A percentile compares a stretch with the other conserved stretches of the same genome.
phyloP scores from a whole-genome alignment of 2,797 vertebrate species.

The Cheirogaleus major region DNA sequence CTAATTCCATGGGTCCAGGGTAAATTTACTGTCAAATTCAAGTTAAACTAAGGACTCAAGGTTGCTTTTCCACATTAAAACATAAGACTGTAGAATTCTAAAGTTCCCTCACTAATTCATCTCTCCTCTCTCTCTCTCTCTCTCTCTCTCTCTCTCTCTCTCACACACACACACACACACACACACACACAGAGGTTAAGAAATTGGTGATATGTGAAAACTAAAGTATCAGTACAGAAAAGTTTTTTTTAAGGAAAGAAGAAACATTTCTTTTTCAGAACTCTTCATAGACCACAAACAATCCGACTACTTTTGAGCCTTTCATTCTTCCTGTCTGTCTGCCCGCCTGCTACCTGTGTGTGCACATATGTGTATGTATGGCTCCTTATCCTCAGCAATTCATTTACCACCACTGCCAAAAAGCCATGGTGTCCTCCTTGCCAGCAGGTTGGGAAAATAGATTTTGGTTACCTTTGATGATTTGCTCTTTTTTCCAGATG shows the following conservation, averaged over 20 bases:
- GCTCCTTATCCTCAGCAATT: background rate
- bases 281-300: background rate
- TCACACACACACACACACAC: background rate
- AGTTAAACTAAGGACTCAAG: background rate
- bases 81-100: background rate
- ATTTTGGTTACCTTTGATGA: background rate
- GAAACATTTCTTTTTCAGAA: constrained; percentile 24
- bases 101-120: constrained; percentile 20
- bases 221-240: background rate
- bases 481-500: constrained; percentile 83
- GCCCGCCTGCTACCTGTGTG: background rate
- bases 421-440: background rate
- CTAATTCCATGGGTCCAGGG: background rate
- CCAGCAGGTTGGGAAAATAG: background rate
- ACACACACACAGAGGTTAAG: constrained; percentile 9
- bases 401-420: background rate
- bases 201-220: constrained; percentile 21
- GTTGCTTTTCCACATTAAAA: constrained; percentile 49
- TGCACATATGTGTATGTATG: too few species aligned
- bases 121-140: background rate
- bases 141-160: background rate
- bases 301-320: background rate
- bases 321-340: background rate
- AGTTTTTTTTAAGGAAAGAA: constrained; percentile 21
- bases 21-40: constrained; percentile 46